phyloP scores from a whole-genome alignment of 2,888 invertebrate species.

The Elgonia sp. region DNA sequence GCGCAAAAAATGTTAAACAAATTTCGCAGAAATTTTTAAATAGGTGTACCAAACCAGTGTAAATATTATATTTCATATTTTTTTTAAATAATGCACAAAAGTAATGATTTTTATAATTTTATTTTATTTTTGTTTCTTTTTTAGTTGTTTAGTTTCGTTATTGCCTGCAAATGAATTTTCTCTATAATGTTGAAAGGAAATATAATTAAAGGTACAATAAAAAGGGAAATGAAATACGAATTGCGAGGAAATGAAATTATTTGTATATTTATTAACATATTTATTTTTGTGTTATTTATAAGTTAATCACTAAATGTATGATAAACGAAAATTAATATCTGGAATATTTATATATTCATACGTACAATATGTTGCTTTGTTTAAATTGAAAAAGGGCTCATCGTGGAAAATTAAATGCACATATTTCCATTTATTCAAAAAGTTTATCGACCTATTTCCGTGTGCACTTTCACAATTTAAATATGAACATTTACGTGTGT shows the following conservation, averaged over 20 bases:
- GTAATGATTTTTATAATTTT: too few relatives aligned
- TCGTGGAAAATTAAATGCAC: not conserved
- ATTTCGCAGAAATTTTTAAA: not conserved
- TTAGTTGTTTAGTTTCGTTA: too few relatives aligned
- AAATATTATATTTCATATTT: not conserved
- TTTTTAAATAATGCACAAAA: not conserved
- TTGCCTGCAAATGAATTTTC: too few relatives aligned
- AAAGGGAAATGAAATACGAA: too few relatives aligned
- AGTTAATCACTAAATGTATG: not conserved
- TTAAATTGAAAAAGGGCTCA: not conserved
- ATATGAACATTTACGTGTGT: constrained; percentile 16
- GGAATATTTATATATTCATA: too few relatives aligned
- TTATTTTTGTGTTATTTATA: not conserved
- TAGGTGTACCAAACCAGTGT: not conserved
- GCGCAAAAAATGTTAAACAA: not conserved
- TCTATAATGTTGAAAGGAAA: too few relatives aligned
- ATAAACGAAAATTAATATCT: not conserved
- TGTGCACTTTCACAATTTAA: constrained; percentile 47
- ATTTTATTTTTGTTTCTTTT: too few relatives aligned
- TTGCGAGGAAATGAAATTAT: too few relatives aligned
- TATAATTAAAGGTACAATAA: too few relatives aligned
- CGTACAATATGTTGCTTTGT: not conserved
- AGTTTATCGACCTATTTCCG: constrained; percentile 14
- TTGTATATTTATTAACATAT: too few relatives aligned
- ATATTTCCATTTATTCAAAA: constrained; percentile 18